Conservation (phyloP, 2,797 vertebrate genomes). For the Fratercula arctica region DNA sequence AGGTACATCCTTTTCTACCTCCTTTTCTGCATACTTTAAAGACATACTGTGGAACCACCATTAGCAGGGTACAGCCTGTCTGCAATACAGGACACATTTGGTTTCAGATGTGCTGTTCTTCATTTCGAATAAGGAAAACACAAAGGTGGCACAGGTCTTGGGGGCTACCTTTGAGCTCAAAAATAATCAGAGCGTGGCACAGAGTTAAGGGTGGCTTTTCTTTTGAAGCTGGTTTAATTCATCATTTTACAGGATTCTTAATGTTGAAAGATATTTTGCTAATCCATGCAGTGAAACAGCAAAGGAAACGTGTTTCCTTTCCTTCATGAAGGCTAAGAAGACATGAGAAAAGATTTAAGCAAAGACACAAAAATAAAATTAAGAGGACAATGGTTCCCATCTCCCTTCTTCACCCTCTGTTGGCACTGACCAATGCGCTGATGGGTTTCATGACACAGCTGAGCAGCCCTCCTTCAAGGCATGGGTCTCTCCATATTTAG, state of each 20-base stretch:
- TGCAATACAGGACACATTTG: background rate
- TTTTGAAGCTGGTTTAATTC: background rate
- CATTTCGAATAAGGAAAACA: background rate
- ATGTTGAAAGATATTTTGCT: background rate
- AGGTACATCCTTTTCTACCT: background rate
- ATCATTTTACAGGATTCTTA: background rate
- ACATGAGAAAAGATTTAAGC: background rate
- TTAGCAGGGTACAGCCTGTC: background rate
- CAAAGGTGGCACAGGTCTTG: background rate
- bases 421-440: background rate
- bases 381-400: background rate
- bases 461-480: background rate
- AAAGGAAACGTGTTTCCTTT: background rate
- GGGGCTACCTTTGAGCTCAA: background rate
- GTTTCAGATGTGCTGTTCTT: background rate
- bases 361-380: background rate
- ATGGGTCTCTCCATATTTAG: background rate
- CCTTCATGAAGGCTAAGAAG: background rate
- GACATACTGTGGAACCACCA: background rate
- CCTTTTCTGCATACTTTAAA: background rate
- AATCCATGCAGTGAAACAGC: background rate
- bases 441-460: background rate
- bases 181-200: background rate
- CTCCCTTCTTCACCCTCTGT: background rate
- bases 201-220: background rate